phyloP scores from a whole-genome alignment of 2,888 invertebrate species.

The Mechanitis mazaeus region DNA sequence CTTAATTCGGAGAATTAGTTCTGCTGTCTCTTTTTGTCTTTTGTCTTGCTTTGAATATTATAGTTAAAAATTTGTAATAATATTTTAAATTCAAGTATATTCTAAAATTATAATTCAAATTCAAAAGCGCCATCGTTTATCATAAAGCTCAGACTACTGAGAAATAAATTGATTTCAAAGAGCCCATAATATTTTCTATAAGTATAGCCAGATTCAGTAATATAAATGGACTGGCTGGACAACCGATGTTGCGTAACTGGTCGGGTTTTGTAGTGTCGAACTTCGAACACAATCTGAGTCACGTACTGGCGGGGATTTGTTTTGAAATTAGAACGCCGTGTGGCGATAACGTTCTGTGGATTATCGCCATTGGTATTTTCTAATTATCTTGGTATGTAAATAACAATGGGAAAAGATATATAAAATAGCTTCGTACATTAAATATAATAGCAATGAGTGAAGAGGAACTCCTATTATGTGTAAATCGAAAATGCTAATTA shows the following conservation, averaged over 20 bases:
- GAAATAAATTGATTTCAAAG: slow-evolving; percentile 6
- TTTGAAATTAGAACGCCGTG: slow-evolving; percentile 71
- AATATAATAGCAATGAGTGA: not conserved
- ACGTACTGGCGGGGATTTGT: slow-evolving; percentile 72
- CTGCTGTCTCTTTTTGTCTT: too few species aligned
- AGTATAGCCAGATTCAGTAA: slow-evolving; percentile 57
- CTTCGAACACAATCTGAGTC: slow-evolving; percentile 70
- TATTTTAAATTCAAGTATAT: too few species aligned
- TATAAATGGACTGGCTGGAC: slow-evolving; percentile 48
- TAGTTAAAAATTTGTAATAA: too few species aligned
- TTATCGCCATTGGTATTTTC: slow-evolving; percentile 64
- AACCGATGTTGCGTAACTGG: slow-evolving; percentile 46
- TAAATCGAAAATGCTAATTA: slow-evolving; percentile 21
- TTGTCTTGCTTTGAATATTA: too few species aligned
- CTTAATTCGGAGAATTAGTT: too few species aligned
- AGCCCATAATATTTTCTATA: slow-evolving; percentile 9
- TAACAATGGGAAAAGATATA: slow-evolving; percentile 6
- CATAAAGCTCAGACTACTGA: not conserved
- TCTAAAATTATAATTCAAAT: too few species aligned
- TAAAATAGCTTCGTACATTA: slow-evolving; percentile 10
- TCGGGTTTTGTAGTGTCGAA: slow-evolving; percentile 58
- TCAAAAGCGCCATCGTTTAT: not conserved
- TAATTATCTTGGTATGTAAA: slow-evolving; percentile 44
- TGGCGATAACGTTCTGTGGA: slow-evolving; percentile 64
- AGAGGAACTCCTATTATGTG: slow-evolving; percentile 23